phyloP scores from a whole-genome alignment of 2,113 vertebrate species.

The Otolemur garnettii region DNA sequence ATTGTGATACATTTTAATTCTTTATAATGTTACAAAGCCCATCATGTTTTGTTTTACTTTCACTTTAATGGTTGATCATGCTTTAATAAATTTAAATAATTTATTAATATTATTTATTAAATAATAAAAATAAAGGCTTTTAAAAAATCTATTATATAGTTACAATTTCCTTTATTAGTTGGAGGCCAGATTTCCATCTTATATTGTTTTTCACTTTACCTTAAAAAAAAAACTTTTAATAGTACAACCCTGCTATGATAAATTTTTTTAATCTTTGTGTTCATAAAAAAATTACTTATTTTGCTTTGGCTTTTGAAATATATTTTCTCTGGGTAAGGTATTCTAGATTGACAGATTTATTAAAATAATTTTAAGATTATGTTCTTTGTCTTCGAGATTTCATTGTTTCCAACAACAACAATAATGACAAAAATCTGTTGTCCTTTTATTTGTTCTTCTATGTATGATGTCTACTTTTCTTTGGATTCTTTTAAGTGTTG shows the following conservation, averaged over 20 bases:
- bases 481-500: not conserved
- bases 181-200: not conserved
- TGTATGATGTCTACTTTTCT: not conserved
- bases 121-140: not conserved
- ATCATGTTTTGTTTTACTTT: not conserved
- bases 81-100: not conserved
- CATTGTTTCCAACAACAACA: not conserved
- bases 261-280: not conserved
- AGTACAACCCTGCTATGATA: not conserved
- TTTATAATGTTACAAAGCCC: not conserved
- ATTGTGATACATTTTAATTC: not conserved
- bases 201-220: not conserved
- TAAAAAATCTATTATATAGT: not conserved
- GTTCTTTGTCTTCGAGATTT: not conserved
- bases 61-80: not conserved
- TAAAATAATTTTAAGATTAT: not conserved
- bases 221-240: not conserved
- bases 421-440: not conserved
- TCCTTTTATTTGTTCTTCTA: not conserved
- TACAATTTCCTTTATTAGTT: not conserved
- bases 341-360: not conserved
- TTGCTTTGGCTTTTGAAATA: not conserved
- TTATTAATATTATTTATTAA: no score
- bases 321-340: not conserved
- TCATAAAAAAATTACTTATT: not conserved